Conservation (phyloP, 2,113 vertebrate species). For the Coturnix japonica region DNA sequence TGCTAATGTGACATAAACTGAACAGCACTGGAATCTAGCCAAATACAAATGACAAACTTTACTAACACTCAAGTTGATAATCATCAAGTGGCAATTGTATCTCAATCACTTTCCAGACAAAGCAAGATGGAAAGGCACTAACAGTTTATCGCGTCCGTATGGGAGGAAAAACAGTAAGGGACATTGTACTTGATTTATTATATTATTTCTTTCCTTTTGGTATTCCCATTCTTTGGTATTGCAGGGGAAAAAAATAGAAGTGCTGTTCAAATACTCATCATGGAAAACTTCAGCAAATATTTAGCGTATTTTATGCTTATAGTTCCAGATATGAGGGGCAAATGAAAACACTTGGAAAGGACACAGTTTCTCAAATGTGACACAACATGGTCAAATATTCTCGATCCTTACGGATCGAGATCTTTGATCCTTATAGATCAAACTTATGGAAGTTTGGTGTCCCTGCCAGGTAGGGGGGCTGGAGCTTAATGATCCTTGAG, state of each 20-base stretch:
- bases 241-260: neutral
- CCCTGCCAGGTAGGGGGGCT: no score
- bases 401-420: no score
- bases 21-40: neutral
- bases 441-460: no score
- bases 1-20: neutral
- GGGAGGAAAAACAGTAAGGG: neutral
- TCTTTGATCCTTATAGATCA: no score
- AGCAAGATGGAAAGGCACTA: neutral
- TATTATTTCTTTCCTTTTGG: neutral
- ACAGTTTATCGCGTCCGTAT: neutral
- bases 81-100: neutral
- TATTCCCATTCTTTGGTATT: neutral
- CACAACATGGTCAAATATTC: neutral
- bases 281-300: slow-evolving; percentile 58
- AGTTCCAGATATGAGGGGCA: neutral
- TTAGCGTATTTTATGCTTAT: slow-evolving; percentile 70
- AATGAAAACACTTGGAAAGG: slow-evolving; percentile 27
- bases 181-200: neutral
- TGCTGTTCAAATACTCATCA: slow-evolving; percentile 46
- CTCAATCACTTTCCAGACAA: neutral
- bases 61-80: neutral
- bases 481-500: no score
- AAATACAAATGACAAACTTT: neutral
- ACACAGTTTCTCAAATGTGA: neutral